A percentile compares a stretch with the other conserved stretches of the same genome.
Evolutionary conservation across 2,113 vertebrate genomes (phyloP).

Genomic region (Podocnemis expansa): DNA sequence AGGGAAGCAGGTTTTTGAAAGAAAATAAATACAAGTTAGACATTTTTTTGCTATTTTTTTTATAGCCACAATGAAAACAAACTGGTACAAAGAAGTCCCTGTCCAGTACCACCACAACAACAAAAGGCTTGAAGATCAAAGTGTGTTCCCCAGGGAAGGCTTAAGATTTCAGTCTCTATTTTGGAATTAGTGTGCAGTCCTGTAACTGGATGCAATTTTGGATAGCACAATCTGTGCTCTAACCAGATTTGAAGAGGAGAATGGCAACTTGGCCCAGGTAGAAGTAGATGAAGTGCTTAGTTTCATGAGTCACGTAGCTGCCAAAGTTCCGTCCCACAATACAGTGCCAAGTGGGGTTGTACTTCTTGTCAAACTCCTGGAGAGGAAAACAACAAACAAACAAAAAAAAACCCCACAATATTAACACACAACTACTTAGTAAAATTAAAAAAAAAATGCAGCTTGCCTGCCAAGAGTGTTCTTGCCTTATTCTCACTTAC

Average conservation of each 20-base stretch:
- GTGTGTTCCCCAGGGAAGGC: constrained; percentile 74
- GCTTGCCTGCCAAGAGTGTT: background rate
- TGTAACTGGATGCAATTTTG: constrained; percentile 64
- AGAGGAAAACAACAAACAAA: background rate
- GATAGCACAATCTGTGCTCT: constrained; percentile 65
- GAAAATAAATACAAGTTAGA: constrained; percentile 81
- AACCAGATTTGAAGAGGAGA: constrained; percentile 97
- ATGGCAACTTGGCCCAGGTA: constrained; percentile 99
- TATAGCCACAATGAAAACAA: constrained; percentile 78
- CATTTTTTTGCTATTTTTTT: constrained; percentile 71
- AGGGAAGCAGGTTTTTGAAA: constrained; percentile 67
- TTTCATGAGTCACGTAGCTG: constrained; percentile 98
- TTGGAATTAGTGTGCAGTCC: constrained; percentile 72
- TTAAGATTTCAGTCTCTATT: constrained; percentile 75
- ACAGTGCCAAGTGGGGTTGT: constrained; percentile 99
- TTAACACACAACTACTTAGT: no score
- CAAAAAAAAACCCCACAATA: constrained; percentile 13
- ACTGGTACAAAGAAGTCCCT: constrained; percentile 86
- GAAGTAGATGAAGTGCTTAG: constrained; percentile 99
- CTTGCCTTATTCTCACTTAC: background rate
- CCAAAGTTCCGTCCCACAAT: constrained; percentile 98
- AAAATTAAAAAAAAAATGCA: no score
- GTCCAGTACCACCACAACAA: constrained; percentile 82
- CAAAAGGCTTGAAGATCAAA: constrained; percentile 69
- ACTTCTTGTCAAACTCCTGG: constrained; percentile 99